Evolutionary conservation across 2,888 invertebrate species (phyloP).

Genomic region (Melinaea marsaeus): DNA sequence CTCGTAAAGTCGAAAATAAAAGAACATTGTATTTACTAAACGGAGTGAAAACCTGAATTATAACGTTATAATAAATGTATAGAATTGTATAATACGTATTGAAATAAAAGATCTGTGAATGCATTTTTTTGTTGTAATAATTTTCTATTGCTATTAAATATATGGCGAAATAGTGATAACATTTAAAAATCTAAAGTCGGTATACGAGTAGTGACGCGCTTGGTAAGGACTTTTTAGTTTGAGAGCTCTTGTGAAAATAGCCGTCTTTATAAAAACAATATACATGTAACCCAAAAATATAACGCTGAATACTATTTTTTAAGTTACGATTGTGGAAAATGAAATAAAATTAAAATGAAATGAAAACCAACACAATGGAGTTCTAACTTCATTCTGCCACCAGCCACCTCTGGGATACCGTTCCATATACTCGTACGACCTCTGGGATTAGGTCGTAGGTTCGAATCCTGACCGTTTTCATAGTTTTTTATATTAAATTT

Average conservation of each 20-base stretch:
- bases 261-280: conserved; percentile 33
- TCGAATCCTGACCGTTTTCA: too few species aligned
- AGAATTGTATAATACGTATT: too few species aligned
- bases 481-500: too few species aligned
- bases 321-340: conserved; percentile 6
- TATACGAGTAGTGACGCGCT: conserved; percentile 21
- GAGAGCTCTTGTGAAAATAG: conserved; percentile 48
- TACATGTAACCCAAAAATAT: conserved; percentile 2
- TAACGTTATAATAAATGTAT: too few species aligned
- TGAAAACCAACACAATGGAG: too few species aligned
- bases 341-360: too few species aligned
- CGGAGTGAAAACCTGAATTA: neutral
- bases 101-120: too few species aligned
- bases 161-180: conserved; percentile 13
- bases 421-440: too few species aligned
- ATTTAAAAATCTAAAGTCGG: conserved; percentile 24
- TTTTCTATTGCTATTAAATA: neutral
- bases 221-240: conserved; percentile 46
- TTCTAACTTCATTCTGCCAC: too few species aligned
- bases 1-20: neutral
- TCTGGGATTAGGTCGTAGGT: too few species aligned
- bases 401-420: too few species aligned
- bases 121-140: too few species aligned
- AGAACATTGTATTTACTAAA: neutral
- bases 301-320: neutral